Evolutionary conservation across 2,113 vertebrate species (phyloP), one percentile per base, ranked within the genome.

Genomic region (Centropristis striata): DNA sequence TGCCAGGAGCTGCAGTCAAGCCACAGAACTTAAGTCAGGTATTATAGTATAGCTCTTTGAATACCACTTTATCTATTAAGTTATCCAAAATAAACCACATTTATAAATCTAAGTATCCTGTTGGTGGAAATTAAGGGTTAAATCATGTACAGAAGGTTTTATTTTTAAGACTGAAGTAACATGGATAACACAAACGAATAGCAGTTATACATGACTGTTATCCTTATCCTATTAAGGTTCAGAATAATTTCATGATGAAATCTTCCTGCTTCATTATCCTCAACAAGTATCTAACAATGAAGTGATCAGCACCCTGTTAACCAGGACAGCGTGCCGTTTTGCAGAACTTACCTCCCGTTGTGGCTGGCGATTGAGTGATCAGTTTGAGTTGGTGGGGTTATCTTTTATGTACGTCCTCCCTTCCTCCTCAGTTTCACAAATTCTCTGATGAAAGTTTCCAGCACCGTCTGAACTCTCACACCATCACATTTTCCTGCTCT

Each of bases 401-500:
- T 84, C 75, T 86, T 85, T 79, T 83, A 86, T 82, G 69, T 36
- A 10, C 16, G 54, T 44, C 61, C 78, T 82, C 21, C 36, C 72
- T 72, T 76, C 71, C 67, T 81, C 57, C 46, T 60, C 69, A 59
- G 54, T 58, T 74, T 78, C 7, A 47, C 66, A 68, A 59, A 79
- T 79, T 55, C 69, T 86, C 16, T 67, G 39, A 64, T 86, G 53
- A 86, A 77, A 77, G 27, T 88, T 87, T 81, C 83, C 81, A 88
- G 76, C 68, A 32, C 58, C 18, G 8, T 66, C 71, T 32, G 28
- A 82, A 85, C 65, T 55, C 15, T 74, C 57, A 72, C 81, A 49
- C 55, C 63, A 51, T 91, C 85, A 92, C 86, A 87, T 92, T 86
- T 85, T 78, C 72, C 77, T 75, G 49, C 28, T 68, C 86, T 84